Base-by-base conservation (phyloP, 2,888 invertebrate species). In the Lissocephala sabroskyi region DNA sequence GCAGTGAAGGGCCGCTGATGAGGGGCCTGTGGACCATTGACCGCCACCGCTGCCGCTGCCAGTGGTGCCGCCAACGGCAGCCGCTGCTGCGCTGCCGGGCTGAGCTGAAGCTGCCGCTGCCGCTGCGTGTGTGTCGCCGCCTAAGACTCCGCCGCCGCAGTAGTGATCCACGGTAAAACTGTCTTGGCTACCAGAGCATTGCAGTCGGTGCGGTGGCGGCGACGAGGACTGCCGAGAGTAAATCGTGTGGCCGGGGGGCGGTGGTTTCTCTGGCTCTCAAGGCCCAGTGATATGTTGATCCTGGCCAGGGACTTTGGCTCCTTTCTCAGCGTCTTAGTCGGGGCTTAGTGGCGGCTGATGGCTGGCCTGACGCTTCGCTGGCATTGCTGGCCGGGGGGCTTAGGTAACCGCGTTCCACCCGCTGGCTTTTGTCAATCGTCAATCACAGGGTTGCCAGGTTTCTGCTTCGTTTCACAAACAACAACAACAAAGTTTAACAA, bases 161-260 rank as follows among this genome's bases (percentile, higher is more conserved):
- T 83, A 85, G 73, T 84, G 84, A 79, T 85, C 85, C 80, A 84
- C 84, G 79, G 83, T 82, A 83, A 84, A 85, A 82, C 85, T 85
- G 75, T 85, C 85, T 83, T 85, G 85, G 84, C 85, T 85, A 85
- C 85, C 85, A 85, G 85, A 85, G 80, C 85, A 85, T 85, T 84
- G 85, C 77, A 85, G 77, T 76, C 84, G 82, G 78, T 83, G 84
- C 79, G 83, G 81, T 81, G 84, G 84, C 80, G 85, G 85, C 79
- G 85, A 82, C 76, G 85, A 84, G 76, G 84, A 81, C 81, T 85
- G 84, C 74, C 85, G 80, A 70, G 85, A 85, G 65, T 84, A 84
- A 85, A 85, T 85, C 53, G 55, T 49, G 56, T 49, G 47, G 40
- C 52, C n/a, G 49, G 42, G 36, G 43, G 18, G 16, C 10, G 10